Evolutionary conservation across 2,797 vertebrate genomes (phyloP).

Genomic region (Acipenser transmontanus): DNA sequence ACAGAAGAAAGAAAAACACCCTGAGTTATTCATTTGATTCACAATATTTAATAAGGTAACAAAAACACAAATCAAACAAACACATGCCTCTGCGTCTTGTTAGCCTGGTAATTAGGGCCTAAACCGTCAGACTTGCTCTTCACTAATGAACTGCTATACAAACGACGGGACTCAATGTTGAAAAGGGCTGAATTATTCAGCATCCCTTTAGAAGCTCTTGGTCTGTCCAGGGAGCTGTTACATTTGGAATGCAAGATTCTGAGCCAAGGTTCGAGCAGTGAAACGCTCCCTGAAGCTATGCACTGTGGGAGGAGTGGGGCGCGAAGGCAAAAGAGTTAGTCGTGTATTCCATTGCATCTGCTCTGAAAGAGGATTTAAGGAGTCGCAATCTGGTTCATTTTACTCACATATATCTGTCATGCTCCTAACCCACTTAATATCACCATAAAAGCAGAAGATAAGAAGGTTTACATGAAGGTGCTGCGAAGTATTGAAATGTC

Average conservation of each 20-base stretch:
- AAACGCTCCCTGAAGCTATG: neutral
- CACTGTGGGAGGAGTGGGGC: constrained; percentile 13
- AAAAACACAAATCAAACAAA: no score
- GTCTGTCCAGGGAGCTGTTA: constrained; percentile 23
- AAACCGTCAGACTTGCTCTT: constrained; percentile 20
- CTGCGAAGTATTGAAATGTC: no score
- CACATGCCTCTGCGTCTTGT: no score
- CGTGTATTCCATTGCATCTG: no score
- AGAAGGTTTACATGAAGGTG: no score
- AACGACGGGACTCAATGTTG: constrained; percentile 26
- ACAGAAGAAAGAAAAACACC: no score
- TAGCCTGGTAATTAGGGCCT: neutral
- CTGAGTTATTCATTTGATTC: no score
- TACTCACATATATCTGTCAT: neutral
- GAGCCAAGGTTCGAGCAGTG: constrained; percentile 1
- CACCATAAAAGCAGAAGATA: no score
- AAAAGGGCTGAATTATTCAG: constrained; percentile 54
- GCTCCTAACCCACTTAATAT: neutral
- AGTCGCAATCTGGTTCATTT: no score
- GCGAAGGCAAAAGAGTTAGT: neutral
- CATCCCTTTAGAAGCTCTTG: constrained; percentile 2
- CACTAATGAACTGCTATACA: constrained; percentile 42
- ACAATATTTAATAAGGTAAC: no score
- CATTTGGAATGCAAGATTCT: neutral
- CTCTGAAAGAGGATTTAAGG: no score